Evolutionary conservation across 2,113 vertebrate genomes (phyloP).

Genomic region (Dolichallabes microphthalmus): DNA sequence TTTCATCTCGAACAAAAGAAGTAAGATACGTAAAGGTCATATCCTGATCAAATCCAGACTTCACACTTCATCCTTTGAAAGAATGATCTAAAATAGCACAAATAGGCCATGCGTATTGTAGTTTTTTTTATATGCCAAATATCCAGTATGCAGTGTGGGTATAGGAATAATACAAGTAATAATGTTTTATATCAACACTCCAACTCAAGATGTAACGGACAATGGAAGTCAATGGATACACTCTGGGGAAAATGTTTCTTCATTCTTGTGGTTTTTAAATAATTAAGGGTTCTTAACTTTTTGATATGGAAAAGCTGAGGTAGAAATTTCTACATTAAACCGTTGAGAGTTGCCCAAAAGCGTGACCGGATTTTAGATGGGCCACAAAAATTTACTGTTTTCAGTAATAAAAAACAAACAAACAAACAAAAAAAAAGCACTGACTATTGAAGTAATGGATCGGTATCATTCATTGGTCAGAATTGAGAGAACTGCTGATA

Average conservation of each 20-base stretch:
- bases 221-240: background rate
- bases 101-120: background rate
- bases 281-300: background rate
- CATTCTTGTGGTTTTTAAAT: background rate
- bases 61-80: background rate
- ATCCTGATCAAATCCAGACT: background rate
- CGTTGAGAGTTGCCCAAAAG: background rate
- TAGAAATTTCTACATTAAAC: background rate
- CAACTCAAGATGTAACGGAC: background rate
- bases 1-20: background rate
- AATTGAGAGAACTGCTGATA: background rate
- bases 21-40: background rate
- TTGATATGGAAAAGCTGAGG: background rate
- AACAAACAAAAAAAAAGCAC: background rate
- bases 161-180: background rate
- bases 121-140: background rate
- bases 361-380: background rate
- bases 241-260: background rate
- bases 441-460: constrained; percentile 11
- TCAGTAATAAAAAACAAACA: background rate
- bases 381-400: background rate
- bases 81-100: background rate
- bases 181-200: background rate
- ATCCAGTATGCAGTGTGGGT: background rate
- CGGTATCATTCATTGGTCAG: background rate